Conservation (phyloP, 2,797 vertebrate species). For the Merluccius polli region DNA sequence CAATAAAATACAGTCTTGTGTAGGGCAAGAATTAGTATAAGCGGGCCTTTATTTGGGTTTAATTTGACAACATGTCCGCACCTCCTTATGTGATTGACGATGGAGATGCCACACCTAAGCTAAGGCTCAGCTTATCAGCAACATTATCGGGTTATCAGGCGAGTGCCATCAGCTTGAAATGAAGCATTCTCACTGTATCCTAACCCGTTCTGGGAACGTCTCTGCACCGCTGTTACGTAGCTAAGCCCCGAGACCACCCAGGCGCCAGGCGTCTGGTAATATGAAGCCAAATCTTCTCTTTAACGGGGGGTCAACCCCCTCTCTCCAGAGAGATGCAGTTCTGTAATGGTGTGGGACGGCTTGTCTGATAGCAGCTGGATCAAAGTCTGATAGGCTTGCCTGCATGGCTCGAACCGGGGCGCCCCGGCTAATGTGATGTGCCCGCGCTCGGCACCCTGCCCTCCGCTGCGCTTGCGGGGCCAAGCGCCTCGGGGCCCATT, state of each 20-base stretch:
- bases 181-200: slow-evolving; percentile 61
- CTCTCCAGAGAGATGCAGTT: slow-evolving; percentile 41
- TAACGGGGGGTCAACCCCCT: slow-evolving; percentile 58
- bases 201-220: slow-evolving; percentile 66
- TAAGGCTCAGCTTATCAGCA: slow-evolving; percentile 42
- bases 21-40: too few relatives aligned
- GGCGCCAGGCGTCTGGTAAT: slow-evolving; percentile 51
- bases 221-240: slow-evolving; percentile 49
- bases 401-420: slow-evolving; percentile 7
- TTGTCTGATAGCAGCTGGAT: slow-evolving; percentile 50
- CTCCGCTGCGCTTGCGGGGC: slow-evolving; percentile 40
- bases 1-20: not conserved
- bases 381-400: slow-evolving; percentile 40
- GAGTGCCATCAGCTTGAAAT: slow-evolving; percentile 60
- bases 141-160: slow-evolving; percentile 52
- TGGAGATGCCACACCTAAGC: not conserved
- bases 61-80: not conserved
- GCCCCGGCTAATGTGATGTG: slow-evolving; percentile 23
- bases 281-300: slow-evolving; percentile 52
- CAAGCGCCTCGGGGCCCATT: slow-evolving; percentile 64
- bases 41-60: not conserved
- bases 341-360: slow-evolving; percentile 52
- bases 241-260: slow-evolving; percentile 72
- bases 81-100: not conserved
- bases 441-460: not conserved